Evolutionary conservation across 2,113 vertebrate genomes (phyloP), one percentile per base, ranked within the genome.

Genomic region (Nycticorax nycticorax): DNA sequence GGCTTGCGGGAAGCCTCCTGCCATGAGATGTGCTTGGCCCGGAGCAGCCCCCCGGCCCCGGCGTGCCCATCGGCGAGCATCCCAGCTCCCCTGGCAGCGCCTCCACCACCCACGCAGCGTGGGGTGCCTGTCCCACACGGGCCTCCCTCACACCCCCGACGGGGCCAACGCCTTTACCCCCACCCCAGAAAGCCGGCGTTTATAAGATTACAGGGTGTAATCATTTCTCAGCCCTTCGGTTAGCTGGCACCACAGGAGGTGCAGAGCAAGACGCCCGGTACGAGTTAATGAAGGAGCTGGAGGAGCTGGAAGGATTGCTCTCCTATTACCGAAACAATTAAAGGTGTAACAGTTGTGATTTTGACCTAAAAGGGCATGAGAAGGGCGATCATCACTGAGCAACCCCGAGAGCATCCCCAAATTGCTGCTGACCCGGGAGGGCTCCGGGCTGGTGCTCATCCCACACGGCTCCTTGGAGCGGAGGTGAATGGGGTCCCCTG

Each of bases 101-200:
- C 32, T 60, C 64, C 37, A 4, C 62, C 18, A 0, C 20, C 41
- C 12, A 1, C 4, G 3, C 28, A 11, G n/a, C 4, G 1, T 3
- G 22, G 37, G 60, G 18, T 45, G 22, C 35, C 32, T 6, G 7
- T 12, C 68, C 50, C 20, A 21, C 35, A 6, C 2, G 1, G 14
- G 26, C 35, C 52, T 32, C 41, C 15, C 23, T 24, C 15, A 1
- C 33, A 7, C 14, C 8, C 30, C 33, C 8, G 15, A 6, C 2
- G 3, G 9, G 56, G 39, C n/a, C 16, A n/a, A 5, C 18, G 2
- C n/a, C 35, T 63, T 63, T 55, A 8, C 35, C 27, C 67, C 50
- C 41, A 35, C 6, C 35, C 12, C 30, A 18, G 5, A 11, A 56
- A 39, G 53, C 12, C 2, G 9, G 26, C 2, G 2, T 18, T 26